A percentile compares a stretch with the other conserved stretches of the same genome.
These are phyloP conservation scores for Heteropelma amictum DNA, from an alignment of 2,888 invertebrate genomes.

Conservation along the genomic window DNA sequence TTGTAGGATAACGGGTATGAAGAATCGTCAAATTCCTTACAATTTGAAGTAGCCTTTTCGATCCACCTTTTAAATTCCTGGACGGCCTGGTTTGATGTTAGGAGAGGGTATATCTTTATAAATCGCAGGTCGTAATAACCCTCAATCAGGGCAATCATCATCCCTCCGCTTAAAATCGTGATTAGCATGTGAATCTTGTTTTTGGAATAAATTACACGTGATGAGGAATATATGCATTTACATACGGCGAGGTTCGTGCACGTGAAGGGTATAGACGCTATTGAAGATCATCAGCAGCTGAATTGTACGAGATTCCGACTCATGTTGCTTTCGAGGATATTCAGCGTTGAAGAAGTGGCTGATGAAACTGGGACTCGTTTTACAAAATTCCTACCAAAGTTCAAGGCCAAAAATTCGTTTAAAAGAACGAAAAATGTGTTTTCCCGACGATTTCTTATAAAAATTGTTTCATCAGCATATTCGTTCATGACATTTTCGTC, in stretches of 20 bases:
- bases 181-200: not conserved
- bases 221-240: not conserved
- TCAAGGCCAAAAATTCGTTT: too few relatives aligned
- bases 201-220: not conserved
- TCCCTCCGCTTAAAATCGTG: not conserved
- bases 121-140: conserved; percentile 3
- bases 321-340: not conserved
- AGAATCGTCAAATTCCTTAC: too few relatives aligned
- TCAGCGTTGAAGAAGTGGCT: not conserved
- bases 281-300: not conserved
- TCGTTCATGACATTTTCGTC: too few relatives aligned
- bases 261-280: not conserved
- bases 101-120: not conserved
- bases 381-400: not conserved
- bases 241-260: not conserved
- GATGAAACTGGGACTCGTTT: not conserved
- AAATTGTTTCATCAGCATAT: too few relatives aligned
- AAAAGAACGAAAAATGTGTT: too few relatives aligned
- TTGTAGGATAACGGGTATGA: too few relatives aligned
- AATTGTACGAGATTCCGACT: not conserved
- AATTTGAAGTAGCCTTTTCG: not conserved
- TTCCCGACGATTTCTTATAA: too few relatives aligned
- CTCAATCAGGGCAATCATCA: not conserved
- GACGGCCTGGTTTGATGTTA: not conserved
- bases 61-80: not conserved